Conservation (phyloP, 2,113 vertebrate genomes). For the Chloropsis cyanopogon region DNA sequence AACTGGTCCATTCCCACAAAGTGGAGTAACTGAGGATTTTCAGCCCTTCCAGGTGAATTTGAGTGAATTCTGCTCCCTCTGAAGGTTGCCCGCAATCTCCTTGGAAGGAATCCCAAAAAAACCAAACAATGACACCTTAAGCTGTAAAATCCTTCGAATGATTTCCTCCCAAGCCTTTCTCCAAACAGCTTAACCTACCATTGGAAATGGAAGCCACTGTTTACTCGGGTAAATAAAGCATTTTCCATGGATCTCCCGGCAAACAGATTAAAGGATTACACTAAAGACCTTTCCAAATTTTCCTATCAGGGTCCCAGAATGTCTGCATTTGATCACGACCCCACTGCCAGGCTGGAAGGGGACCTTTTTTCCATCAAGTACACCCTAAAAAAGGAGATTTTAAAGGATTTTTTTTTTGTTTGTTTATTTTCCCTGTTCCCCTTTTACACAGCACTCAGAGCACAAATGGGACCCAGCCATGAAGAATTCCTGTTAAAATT, state of each 20-base stretch:
- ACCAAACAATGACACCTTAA: constrained; percentile 27
- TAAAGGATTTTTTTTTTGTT: neutral
- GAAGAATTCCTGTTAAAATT: neutral
- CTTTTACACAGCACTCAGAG: neutral
- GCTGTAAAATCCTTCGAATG: constrained; percentile 75
- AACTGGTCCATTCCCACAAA: neutral
- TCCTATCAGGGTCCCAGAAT: neutral
- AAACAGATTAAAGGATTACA: constrained; percentile 65
- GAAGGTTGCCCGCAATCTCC: neutral
- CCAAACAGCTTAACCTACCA: constrained; percentile 82
- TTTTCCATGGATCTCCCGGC: constrained; percentile 18
- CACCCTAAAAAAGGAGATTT: neutral
- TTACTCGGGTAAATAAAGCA: constrained; percentile 75
- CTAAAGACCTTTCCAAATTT: constrained; percentile 19
- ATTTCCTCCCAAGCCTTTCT: constrained; percentile 79
- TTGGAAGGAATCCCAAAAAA: constrained; percentile 13
- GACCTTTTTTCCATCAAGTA: neutral
- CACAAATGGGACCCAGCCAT: neutral
- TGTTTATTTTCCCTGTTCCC: neutral
- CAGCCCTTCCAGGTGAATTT: neutral
- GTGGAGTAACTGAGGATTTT: neutral
- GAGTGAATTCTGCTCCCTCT: neutral
- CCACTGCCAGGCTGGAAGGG: neutral
- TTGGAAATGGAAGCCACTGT: constrained; percentile 74
- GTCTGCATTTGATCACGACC: neutral